Percentiles rank a stretch among this genome's conserved stretches.
These are phyloP conservation scores for Ia io DNA, from an alignment of 2,113 vertebrate genomes.

Conservation along the genomic window DNA sequence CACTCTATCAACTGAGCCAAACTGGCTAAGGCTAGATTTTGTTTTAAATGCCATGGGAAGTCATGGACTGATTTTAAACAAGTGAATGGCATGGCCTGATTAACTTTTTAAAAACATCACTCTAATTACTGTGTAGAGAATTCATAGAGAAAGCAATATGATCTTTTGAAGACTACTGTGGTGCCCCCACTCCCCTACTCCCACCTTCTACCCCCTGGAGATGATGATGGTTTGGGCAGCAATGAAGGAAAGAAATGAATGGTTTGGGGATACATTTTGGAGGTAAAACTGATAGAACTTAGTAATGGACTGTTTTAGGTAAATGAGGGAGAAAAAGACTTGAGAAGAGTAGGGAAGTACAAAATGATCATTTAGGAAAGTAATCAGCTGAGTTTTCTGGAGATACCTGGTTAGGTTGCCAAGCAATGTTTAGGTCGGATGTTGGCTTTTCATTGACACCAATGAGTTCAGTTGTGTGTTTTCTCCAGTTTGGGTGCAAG, in stretches of 20 bases:
- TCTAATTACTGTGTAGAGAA: background rate
- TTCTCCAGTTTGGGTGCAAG: background rate
- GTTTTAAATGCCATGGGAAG: background rate
- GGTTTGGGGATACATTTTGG: background rate
- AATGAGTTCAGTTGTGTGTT: background rate
- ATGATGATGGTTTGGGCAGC: background rate
- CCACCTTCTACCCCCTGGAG: background rate
- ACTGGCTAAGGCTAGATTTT: no score
- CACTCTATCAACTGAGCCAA: no score
- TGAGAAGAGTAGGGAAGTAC: background rate
- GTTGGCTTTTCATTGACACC: background rate
- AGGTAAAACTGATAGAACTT: background rate
- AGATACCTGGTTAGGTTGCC: constrained; percentile 16
- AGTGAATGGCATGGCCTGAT: background rate
- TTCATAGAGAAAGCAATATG: background rate
- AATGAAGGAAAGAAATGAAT: background rate
- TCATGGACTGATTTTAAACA: background rate
- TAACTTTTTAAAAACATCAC: background rate
- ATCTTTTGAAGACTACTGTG: background rate
- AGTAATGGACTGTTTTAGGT: no score
- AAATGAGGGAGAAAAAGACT: background rate
- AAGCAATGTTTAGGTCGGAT: background rate
- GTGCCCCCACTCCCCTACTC: no score
- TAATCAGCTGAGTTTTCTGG: background rate
- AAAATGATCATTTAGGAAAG: background rate